Base-by-base conservation (phyloP, 2,888 invertebrate genomes). In the Chalcis sispes region DNA sequence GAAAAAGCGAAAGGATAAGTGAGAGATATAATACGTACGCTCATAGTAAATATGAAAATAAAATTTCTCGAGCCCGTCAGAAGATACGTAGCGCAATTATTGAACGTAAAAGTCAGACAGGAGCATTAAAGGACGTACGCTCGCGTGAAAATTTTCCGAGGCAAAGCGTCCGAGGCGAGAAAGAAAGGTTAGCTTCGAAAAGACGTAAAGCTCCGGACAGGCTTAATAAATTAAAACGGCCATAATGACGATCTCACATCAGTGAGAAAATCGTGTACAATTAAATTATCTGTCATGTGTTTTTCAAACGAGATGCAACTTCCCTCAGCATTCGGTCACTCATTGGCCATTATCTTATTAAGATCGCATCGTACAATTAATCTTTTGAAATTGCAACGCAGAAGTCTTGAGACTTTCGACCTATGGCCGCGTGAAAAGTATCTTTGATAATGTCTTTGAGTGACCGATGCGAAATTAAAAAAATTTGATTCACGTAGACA, bases 141-240 rank as follows among this genome's bases (percentile, higher is more conserved):
- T 42, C 61, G 59, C 27, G 18, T 29, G 36, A 15, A 1, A 15
- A 27, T 36, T 4, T 36, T 36, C 4, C 36, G 10, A 36, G 36
- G 36, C 10, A 36, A 36, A 36, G 10, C 5, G 3, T 27, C 15
- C 5, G 5, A 29, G 25, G 56, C 7, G 40, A 36, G 23, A 36
- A 29, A 36, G 36, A 40, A 32, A 36, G 20, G 20, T 7, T n/a
- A n/a, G n/a, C n/a, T n/a, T n/a, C n/a, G n/a, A n/a, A n/a, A n/a
- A n/a, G n/a, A n/a, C n/a, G n/a, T n/a, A n/a, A n/a, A n/a, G n/a
- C n/a, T 23, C 25, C 4, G 13, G 27, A 54, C 54, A 10, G 83
- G 84, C 80, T 80, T 87, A 85, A 87, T 87, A 87, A 87, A 87
- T 87, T 86, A 84, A 85, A 85, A 86, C 83, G 83, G 85, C 84